Evolutionary conservation across 2,113 vertebrate genomes (phyloP), one percentile per base, ranked within the genome.

Genomic region (Gymnarchus niloticus): DNA sequence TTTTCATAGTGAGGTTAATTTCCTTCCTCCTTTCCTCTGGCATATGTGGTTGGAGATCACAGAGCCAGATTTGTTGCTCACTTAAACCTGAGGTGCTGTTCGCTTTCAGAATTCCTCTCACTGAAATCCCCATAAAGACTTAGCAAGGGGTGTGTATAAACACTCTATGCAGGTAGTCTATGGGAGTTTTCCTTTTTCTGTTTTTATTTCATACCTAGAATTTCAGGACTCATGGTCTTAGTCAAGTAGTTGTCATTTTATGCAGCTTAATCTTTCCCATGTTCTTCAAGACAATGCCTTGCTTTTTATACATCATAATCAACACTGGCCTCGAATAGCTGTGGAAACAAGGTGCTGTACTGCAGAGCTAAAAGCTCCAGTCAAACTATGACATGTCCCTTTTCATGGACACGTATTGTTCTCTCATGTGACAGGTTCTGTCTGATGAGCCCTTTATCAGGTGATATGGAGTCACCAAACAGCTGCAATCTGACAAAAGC

Each of bases 81-180:
- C 81, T 87, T 90, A 92, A 89, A 86, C 87, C 88, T 82, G 69
- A 82, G 87, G 85, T 86, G 85, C 89, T 92, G 90, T 94, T 93
- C 93, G 89, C 89, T 87, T 91, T 86, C 87, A 87, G 89, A 92
- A 92, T 93, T 93, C 91, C 89, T 91, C 77, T 87, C 86, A 84
- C 78, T 88, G 88, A 92, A 90, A 90, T 87, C 89, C 87, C 86
- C 88, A 88, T 92, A 91, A 93, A 92, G 91, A 91, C 89, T 94
- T 94, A 93, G 93, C 91, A 88, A 87, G 83, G 77, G 77, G 87
- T 12, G 44, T 81, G 73, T 84, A 21, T 46, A 87, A 88, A 88
- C 89, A 87, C 82, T 73, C 87, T 87, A 77, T 59, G 83, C 86
- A 87, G 85, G 87, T 48, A 86, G 46, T 88, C 83, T 88, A 85